These are phyloP conservation scores for Melipona beecheii DNA, from an alignment of 2,888 invertebrate genomes.

Conservation along the genomic window DNA sequence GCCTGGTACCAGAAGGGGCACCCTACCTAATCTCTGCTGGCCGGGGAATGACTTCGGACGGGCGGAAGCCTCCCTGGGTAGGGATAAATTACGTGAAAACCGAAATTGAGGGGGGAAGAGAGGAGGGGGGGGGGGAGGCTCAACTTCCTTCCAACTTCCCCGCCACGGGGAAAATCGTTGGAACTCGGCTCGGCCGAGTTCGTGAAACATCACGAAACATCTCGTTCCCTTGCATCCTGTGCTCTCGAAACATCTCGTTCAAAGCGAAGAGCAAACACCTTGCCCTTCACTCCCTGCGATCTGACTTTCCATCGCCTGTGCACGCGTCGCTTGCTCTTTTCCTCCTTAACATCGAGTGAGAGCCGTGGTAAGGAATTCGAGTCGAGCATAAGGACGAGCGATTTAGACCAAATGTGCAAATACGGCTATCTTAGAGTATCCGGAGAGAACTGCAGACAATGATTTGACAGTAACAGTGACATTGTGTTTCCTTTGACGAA, in stretches of 20 bases:
- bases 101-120: conserved; percentile 60
- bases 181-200: neutral
- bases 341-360: too few relatives aligned
- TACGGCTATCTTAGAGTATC: too few relatives aligned
- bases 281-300: neutral
- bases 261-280: conserved; percentile 1
- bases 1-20: conserved; percentile 18
- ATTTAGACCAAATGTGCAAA: too few relatives aligned
- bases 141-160: conserved; percentile 56
- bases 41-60: conserved; percentile 46
- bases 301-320: neutral
- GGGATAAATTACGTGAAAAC: conserved; percentile 62
- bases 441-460: too few relatives aligned
- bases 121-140: conserved; percentile 47
- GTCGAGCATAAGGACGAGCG: too few relatives aligned
- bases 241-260: conserved; percentile 11
- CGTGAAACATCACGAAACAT: conserved; percentile 29
- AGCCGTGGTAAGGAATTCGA: too few relatives aligned
- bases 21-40: conserved; percentile 58
- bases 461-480: too few relatives aligned
- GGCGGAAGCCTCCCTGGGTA: conserved; percentile 32
- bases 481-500: too few relatives aligned
- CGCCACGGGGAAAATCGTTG: conserved; percentile 31
- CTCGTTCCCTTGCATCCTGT: neutral
- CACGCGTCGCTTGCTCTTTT: neutral